Base-by-base conservation (phyloP, 2,888 invertebrate genomes). In the Ariolimax columbianus region DNA sequence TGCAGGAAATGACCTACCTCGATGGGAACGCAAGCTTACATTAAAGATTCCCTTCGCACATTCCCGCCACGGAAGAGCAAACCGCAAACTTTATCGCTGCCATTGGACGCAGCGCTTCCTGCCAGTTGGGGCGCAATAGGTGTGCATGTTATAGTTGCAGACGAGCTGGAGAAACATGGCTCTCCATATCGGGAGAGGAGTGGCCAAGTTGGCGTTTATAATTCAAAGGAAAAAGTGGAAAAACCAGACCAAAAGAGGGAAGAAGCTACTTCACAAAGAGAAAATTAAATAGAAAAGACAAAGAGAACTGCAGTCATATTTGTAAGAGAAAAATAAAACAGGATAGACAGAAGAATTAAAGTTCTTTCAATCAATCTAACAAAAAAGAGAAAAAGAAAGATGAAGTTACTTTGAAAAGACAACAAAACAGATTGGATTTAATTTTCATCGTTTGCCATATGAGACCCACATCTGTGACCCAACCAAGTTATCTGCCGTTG, bases 51-150 rank as follows among this genome's bases (percentile, higher is more conserved):
- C 30, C 51, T 77, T 77, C 77, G 59, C 55, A 33, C 23, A 43
- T 40, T 79, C 55, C 66, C 68, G 79, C 79, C 79, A 55, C 79
- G 23, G 40, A 33, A 66, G 33, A 1, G 43, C 43, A 66, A 78
- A 79, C 79, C 79, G 68, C 79, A 79, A 68, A 66, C 2, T n/a
- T 68, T 66, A 66, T 66, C 30, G 43, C 79, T 47, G 26, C 47
- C 47, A 79, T 79, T 79, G 79, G 79, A 63, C 43, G 79, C n/a
- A 66, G 19, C 3, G 14, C 38, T 63, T 79, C 17, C 19, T n/a
- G 91, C 92, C 92, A 86, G 90, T 91, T 82, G 91, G 86, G 80
- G 91, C 91, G 88, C 90, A 63, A 90, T 89, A 83, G 30, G 9
- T 30, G 14, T 47, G 30, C 73, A 75, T 47, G 43, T 75, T 51